phyloP scores from a whole-genome alignment of 2,888 invertebrate species.

The Oxyscelio sp. region DNA sequence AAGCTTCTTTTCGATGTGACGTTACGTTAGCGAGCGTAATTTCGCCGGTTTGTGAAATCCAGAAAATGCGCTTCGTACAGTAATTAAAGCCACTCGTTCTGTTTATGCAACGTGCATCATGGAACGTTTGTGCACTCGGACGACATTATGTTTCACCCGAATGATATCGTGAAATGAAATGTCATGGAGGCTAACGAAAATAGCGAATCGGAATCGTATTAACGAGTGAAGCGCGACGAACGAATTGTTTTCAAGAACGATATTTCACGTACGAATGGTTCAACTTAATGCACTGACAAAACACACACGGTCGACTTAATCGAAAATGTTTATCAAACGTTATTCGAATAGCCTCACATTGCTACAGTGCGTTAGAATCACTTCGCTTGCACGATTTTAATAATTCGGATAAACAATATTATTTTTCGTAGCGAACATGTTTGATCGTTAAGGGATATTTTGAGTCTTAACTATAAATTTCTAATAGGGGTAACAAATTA shows the following conservation, averaged over 20 bases:
- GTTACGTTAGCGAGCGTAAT: too few species aligned
- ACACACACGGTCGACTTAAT: background rate
- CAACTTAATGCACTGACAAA: background rate
- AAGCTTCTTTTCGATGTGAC: too few species aligned
- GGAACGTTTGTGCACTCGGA: slow-evolving; percentile 42
- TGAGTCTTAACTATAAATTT: too few species aligned
- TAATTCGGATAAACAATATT: too few species aligned
- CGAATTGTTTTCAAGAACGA: slow-evolving; percentile 7
- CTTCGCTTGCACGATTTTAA: too few species aligned
- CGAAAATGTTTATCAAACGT: slow-evolving; percentile 1
- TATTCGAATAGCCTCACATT: background rate
- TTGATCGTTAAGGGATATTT: too few species aligned
- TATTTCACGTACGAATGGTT: background rate
- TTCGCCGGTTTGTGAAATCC: slow-evolving; percentile 69
- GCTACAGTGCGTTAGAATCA: too few species aligned
- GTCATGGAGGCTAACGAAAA: slow-evolving; percentile 26
- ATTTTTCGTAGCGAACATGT: too few species aligned
- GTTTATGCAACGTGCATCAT: slow-evolving; percentile 54
- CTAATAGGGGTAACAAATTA: too few species aligned
- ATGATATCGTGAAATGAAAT: slow-evolving; percentile 24
- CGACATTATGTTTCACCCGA: slow-evolving; percentile 30
- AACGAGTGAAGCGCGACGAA: slow-evolving; percentile 9
- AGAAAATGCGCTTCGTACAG: slow-evolving; percentile 48
- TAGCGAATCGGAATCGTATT: slow-evolving; percentile 32
- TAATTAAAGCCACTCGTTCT: slow-evolving; percentile 68